A percentile compares a stretch with the other conserved stretches of the same genome.
These are phyloP conservation scores for Austrofundulus limnaeus DNA, from an alignment of 2,113 vertebrate genomes.

Conservation along the genomic window DNA sequence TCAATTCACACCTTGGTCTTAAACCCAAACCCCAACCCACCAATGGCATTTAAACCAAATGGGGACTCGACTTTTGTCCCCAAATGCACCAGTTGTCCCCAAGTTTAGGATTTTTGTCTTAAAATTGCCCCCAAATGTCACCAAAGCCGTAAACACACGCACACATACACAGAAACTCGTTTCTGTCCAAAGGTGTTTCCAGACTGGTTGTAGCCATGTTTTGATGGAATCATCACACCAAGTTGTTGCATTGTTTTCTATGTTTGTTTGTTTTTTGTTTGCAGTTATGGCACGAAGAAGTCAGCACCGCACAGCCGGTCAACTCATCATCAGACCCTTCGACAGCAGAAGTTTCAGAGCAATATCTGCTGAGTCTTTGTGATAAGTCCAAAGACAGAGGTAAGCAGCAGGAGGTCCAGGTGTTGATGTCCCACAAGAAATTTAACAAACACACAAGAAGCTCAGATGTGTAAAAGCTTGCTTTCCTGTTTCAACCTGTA, in stretches of 20 bases:
- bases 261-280: slow-evolving; percentile 33
- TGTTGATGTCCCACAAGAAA: slow-evolving; percentile 13
- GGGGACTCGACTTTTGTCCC: too few species aligned
- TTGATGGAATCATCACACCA: slow-evolving; percentile 19
- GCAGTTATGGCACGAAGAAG: slow-evolving; percentile 76
- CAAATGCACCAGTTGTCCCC: too few species aligned
- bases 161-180: slow-evolving; percentile 30
- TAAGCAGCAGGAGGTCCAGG: slow-evolving; percentile 51
- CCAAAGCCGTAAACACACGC: too few species aligned
- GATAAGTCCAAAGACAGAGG: slow-evolving; percentile 74
- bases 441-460: neutral
- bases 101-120: too few species aligned
- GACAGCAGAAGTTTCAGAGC: neutral
- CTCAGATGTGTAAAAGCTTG: neutral
- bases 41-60: too few species aligned
- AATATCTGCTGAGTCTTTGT: slow-evolving; percentile 74
- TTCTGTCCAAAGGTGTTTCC: slow-evolving; percentile 4
- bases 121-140: too few species aligned
- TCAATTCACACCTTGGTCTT: too few species aligned
- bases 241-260: slow-evolving; percentile 12
- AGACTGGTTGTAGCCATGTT: slow-evolving; percentile 23
- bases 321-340: neutral
- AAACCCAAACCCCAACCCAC: too few species aligned
- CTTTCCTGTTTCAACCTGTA: too few species aligned
- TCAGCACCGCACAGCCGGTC: slow-evolving; percentile 1